These are phyloP conservation scores for Aegotheles bennettii DNA, from an alignment of 2,113 vertebrate genomes.

Conservation along the genomic window DNA sequence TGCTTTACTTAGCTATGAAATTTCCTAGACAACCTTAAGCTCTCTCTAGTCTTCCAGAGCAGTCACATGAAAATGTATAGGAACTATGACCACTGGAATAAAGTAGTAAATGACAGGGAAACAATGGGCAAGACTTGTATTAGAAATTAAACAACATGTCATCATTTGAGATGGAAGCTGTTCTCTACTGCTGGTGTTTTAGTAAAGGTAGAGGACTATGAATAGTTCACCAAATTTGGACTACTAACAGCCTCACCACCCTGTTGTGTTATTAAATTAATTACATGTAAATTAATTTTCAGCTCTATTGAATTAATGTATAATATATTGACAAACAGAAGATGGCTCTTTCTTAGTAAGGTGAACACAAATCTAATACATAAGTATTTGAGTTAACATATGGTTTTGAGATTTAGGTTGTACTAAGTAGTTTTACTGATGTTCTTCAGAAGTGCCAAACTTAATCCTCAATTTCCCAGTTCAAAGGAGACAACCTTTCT, in stretches of 20 bases:
- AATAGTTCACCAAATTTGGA: background rate
- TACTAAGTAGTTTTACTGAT: background rate
- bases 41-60: background rate
- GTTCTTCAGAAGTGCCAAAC: background rate
- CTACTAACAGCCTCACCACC: background rate
- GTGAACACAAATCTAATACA: background rate
- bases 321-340: background rate
- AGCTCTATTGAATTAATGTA: background rate
- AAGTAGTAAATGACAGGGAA: background rate
- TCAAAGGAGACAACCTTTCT: background rate
- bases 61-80: background rate
- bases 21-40: background rate
- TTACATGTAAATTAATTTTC: background rate
- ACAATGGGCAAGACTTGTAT: background rate
- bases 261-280: background rate
- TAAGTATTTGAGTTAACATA: background rate
- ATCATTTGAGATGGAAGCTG: background rate
- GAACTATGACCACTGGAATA: background rate
- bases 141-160: background rate
- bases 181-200: background rate
- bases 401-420: background rate
- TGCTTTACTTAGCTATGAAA: background rate
- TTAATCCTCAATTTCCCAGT: background rate
- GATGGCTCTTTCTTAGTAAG: background rate
- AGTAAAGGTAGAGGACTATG: background rate